Base-by-base conservation (phyloP, 2,113 vertebrate genomes). In the Lanius collurio region DNA sequence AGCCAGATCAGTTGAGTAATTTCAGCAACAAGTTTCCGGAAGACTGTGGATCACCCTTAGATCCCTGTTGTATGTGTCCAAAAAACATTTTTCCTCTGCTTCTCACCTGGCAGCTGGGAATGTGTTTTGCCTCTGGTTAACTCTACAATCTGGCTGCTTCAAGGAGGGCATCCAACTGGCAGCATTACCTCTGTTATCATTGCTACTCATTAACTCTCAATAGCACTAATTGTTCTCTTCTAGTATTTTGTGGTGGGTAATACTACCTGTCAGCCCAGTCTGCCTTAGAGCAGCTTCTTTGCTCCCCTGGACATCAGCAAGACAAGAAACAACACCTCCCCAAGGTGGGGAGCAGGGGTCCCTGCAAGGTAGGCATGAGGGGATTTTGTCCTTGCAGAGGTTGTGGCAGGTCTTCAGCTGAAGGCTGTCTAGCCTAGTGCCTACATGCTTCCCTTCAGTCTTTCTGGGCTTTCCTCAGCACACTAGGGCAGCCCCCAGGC, bases 21-120 rank as follows among this genome's bases (percentile, higher is more conserved):
- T 95, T 83, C 87, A 87, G 70, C 47, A 67, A 30, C 46, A 91
- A 81, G 28, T 93, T 79, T 83, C 63, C 65, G 76, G 80, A 69
- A 82, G 78, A 78, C 75, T 78, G 35, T 8, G 1, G 47, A 71
- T 89, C 0, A 0, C 35, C 39, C 10, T 78, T 75, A 71, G 53
- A 53, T 30, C 65, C 35, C 8, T 5, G 1, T 79, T 82, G 10
- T 71, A 13, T 53, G 16, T 91, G 49, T 93, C 83, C 75, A 84
- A 47, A 68, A 79, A 52, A 41, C 9, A 8, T n/a, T 35, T 90
- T 92, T 52, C 28, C 23, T 70, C 30, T 94, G 30, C 42, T 86
- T 84, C 71, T 90, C 42, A 76, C 76, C 47, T 88, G 67, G 49
- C 33, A 41, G 16, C 46, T 94, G 47, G 49, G 75, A 89, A 81